Conservation (phyloP, 2,113 vertebrate species). For the Oreochromis tanganicae region DNA sequence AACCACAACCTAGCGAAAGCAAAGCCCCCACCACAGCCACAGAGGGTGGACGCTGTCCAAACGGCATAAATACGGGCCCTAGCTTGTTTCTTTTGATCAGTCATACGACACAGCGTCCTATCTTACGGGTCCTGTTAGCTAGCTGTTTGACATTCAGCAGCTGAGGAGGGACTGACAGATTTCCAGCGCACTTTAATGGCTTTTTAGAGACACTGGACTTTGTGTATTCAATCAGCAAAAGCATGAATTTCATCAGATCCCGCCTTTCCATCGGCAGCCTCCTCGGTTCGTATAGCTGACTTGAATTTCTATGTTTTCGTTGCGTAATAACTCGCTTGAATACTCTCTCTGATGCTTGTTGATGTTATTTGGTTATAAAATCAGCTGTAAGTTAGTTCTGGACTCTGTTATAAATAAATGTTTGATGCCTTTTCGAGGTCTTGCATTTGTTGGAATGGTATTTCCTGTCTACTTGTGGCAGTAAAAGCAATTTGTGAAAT, state of each 20-base stretch:
- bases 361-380: background rate
- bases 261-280: constrained; percentile 9
- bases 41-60: background rate
- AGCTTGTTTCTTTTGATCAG: background rate
- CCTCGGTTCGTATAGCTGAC: constrained; percentile 45
- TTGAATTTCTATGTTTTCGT: background rate
- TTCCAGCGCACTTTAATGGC: background rate
- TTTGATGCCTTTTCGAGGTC: background rate
- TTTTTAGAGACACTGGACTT: fast-evolving
- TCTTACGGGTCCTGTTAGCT: background rate
- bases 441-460: background rate
- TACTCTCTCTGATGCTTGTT: background rate
- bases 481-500: background rate
- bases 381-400: background rate
- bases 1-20: background rate
- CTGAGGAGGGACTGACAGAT: background rate
- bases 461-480: background rate
- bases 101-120: background rate
- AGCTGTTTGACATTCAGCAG: constrained; percentile 41
- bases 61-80: background rate
- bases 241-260: constrained; percentile 56
- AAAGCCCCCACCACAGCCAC: background rate
- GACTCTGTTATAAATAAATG: background rate
- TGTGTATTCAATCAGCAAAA: background rate
- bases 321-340: background rate